Conservation (phyloP, 2,888 invertebrate genomes). For the Mystacides longicornis region DNA sequence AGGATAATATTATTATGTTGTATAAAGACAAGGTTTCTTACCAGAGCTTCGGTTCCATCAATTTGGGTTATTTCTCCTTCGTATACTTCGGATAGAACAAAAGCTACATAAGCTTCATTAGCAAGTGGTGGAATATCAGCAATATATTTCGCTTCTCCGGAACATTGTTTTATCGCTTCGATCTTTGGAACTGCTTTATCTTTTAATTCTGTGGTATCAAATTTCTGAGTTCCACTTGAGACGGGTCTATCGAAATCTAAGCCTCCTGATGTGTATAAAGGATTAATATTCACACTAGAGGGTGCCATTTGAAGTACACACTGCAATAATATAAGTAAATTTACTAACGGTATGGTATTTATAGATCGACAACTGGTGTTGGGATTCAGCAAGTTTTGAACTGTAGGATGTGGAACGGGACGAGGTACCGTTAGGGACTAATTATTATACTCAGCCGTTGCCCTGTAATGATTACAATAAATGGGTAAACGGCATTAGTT, state of each 20-base stretch:
- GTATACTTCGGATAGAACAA: slow-evolving; percentile 50
- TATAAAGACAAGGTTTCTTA: slow-evolving; percentile 30
- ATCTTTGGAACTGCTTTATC: slow-evolving; percentile 59
- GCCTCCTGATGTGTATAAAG: slow-evolving; percentile 48
- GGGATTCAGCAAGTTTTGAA: too few species aligned
- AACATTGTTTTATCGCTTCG: slow-evolving; percentile 53
- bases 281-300: too few species aligned
- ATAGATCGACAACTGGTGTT: too few species aligned
- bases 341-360: background rate
- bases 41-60: slow-evolving; percentile 45
- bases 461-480: too few species aligned
- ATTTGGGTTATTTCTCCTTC: slow-evolving; percentile 51
- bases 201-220: slow-evolving; percentile 52
- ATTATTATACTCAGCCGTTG: too few species aligned
- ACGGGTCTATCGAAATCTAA: slow-evolving; percentile 48
- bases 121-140: slow-evolving; percentile 51
- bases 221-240: slow-evolving; percentile 55
- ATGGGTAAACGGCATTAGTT: too few species aligned
- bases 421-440: too few species aligned
- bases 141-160: slow-evolving; percentile 61
- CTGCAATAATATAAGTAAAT: slow-evolving; percentile 31
- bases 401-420: too few species aligned
- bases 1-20: background rate
- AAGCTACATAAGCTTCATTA: slow-evolving; percentile 59
- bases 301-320: slow-evolving; percentile 47